Conservation (phyloP, 2,797 vertebrate species). For the Anableps anableps region DNA sequence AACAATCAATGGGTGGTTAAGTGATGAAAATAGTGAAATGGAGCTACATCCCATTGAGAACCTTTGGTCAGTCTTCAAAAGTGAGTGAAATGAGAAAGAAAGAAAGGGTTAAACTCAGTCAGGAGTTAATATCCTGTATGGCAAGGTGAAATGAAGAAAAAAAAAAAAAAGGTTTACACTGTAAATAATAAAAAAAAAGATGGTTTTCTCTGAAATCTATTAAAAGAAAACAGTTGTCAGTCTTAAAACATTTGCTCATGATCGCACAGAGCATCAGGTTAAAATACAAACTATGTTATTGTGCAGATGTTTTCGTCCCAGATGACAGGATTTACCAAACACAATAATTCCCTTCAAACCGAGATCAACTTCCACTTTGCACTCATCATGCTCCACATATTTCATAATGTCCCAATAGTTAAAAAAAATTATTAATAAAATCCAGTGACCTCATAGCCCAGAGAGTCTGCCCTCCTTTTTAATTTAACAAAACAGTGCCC, state of each 20-base stretch:
- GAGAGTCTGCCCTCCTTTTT: constrained; percentile 51
- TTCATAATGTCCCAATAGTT: constrained; percentile 43
- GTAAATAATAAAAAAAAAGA: background rate
- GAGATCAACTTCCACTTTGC: background rate
- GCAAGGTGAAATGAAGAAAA: too few species aligned
- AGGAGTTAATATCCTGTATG: background rate
- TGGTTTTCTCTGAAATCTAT: background rate
- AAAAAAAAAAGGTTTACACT: background rate
- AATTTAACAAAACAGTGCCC: constrained; percentile 20
- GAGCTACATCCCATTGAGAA: background rate
- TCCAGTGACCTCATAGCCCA: constrained; percentile 55
- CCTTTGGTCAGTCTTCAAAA: background rate
- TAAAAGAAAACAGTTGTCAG: background rate
- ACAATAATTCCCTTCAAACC: constrained; percentile 9
- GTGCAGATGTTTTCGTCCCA: background rate
- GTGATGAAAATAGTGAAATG: background rate
- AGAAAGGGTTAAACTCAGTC: background rate
- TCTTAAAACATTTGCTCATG: background rate
- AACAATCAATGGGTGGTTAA: too few species aligned
- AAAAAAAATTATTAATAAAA: constrained; percentile 51
- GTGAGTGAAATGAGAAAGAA: background rate
- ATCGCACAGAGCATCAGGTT: background rate
- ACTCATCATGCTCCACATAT: constrained; percentile 51
- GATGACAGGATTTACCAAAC: background rate
- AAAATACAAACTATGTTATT: background rate